phyloP scores from a whole-genome alignment of 2,797 vertebrate species.

The Cephalopachus bancanus region DNA sequence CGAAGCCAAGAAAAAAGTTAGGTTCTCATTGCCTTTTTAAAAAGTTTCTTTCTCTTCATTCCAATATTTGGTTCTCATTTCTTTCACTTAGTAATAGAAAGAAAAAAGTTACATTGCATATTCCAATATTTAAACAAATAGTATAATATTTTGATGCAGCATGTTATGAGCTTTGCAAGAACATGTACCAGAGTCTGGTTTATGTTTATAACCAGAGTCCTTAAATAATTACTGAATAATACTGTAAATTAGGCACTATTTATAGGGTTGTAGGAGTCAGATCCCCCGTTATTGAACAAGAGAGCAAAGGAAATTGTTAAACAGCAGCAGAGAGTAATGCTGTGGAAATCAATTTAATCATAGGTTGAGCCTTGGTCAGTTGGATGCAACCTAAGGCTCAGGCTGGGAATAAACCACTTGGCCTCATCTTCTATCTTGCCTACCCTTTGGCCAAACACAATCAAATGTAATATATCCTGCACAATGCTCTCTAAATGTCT shows the following conservation, averaged over 20 bases:
- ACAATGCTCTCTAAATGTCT: neutral
- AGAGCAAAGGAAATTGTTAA: neutral
- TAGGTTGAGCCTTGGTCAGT: neutral
- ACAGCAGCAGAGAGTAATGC: neutral
- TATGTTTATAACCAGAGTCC: neutral
- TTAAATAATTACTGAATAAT: neutral
- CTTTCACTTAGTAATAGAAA: neutral
- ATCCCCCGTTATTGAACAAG: neutral
- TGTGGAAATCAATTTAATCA: neutral
- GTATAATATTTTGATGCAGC: neutral
- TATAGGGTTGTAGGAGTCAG: neutral
- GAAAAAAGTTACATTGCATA: neutral
- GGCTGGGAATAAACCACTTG: neutral
- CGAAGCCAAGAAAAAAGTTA: neutral
- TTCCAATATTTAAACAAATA: neutral
- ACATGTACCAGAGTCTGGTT: neutral
- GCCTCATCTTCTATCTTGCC: neutral
- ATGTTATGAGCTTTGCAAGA: neutral
- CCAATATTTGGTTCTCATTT: neutral
- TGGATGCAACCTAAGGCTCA: neutral
- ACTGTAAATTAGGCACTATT: neutral
- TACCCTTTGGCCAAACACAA: neutral
- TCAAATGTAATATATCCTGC: neutral
- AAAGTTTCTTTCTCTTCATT: fast-evolving
- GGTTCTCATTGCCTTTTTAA: neutral